Conservation (phyloP, 1,140 invertebrate species). For the Psilanteris sp. region DNA sequence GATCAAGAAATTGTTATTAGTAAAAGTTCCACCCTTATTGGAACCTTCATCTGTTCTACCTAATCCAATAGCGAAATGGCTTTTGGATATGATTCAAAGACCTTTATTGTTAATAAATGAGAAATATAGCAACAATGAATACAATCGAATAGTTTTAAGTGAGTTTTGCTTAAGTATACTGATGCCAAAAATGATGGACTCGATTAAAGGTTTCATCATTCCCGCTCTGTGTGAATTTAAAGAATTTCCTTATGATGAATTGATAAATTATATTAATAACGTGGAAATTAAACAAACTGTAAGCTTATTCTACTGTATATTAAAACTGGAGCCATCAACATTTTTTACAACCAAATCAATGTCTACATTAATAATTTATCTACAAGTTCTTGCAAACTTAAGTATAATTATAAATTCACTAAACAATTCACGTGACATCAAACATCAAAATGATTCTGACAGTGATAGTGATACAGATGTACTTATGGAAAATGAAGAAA, state of each 20-base stretch:
- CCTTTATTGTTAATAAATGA: conserved; percentile 82
- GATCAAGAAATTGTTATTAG: conserved; percentile 85
- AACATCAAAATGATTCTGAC: conserved; percentile 68
- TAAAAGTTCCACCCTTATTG: conserved; percentile 86
- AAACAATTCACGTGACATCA: conserved; percentile 33
- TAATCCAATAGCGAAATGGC: conserved; percentile 86
- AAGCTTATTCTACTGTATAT: conserved; percentile 82
- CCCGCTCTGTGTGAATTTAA: conserved; percentile 77
- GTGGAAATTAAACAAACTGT: conserved; percentile 71
- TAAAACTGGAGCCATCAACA: conserved; percentile 84
- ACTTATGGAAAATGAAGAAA: conserved; percentile 73
- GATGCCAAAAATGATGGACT: conserved; percentile 74
- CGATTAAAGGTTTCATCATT: conserved; percentile 78
- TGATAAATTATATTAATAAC: conserved; percentile 78
- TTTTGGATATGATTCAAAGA: conserved; percentile 88
- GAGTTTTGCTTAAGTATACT: conserved; percentile 72
- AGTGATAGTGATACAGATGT: conserved; percentile 72
- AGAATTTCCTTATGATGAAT: conserved; percentile 78
- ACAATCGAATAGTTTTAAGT: conserved; percentile 69
- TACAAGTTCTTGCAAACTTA: conserved; percentile 76
- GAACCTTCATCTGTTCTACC: conserved; percentile 85
- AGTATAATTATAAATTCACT: conserved; percentile 68
- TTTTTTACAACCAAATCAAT: conserved; percentile 79
- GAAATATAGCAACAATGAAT: conserved; percentile 69
- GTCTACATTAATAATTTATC: conserved; percentile 69